phyloP scores from a whole-genome alignment of 2,113 vertebrate species.

The Lipotes vexillifer region DNA sequence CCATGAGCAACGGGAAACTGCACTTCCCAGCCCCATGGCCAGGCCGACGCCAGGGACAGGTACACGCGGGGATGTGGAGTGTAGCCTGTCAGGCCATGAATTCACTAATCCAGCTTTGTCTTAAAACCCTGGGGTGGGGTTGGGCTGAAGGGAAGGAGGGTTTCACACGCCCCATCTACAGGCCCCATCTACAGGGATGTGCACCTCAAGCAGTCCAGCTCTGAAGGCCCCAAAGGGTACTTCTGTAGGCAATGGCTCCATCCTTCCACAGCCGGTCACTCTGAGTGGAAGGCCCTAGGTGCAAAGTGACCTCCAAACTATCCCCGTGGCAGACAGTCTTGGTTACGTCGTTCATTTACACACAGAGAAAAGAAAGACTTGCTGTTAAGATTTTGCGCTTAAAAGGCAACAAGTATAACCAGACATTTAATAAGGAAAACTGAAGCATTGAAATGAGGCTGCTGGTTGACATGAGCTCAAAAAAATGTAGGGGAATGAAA shows the following conservation, averaged over 20 bases:
- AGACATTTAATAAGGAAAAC: not conserved
- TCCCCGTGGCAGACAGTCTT: not conserved
- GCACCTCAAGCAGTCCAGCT: not conserved
- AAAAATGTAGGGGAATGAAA: conserved; percentile 30
- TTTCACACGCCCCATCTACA: not conserved
- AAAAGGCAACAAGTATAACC: not conserved
- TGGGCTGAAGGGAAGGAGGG: not conserved
- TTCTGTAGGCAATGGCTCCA: not conserved
- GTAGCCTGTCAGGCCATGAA: conserved; percentile 55
- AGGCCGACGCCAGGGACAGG: conserved; percentile 43
- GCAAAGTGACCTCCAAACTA: not conserved
- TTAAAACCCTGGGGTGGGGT: not conserved
- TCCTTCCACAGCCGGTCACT: not conserved
- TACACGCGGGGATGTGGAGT: conserved; percentile 64
- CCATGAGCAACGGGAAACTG: conserved; percentile 47
- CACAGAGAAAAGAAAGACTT: not conserved
- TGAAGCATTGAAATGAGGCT: not conserved
- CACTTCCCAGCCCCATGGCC: conserved; percentile 9
- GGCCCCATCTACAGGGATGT: not conserved
- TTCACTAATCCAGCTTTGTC: conserved; percentile 42
- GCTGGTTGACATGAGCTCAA: not conserved
- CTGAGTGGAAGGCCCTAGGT: not conserved
- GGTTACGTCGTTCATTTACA: not conserved
- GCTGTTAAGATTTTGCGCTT: not conserved
- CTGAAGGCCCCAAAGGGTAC: not conserved